These are phyloP conservation scores for Cryptus armator DNA, from an alignment of 2,888 invertebrate species.

Conservation along the genomic window DNA sequence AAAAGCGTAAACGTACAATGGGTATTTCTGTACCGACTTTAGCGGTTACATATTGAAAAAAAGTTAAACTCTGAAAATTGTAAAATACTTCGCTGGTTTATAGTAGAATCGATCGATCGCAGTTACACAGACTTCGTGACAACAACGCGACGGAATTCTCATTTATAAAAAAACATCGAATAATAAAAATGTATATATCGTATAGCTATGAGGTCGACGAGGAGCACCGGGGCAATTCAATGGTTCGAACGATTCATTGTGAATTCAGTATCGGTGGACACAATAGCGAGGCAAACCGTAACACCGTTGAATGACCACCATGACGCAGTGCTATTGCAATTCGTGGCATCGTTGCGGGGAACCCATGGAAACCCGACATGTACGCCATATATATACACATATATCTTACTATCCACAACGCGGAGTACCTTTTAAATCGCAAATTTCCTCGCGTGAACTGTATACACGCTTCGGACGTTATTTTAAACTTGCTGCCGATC, in stretches of 20 bases:
- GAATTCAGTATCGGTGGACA: slow-evolving; percentile 62
- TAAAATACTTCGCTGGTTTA: neutral
- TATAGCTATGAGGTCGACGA: slow-evolving; percentile 1
- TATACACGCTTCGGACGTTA: slow-evolving; percentile 51
- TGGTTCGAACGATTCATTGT: slow-evolving; percentile 56
- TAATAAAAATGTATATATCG: neutral
- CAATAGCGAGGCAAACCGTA: slow-evolving; percentile 61
- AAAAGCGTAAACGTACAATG: no score
- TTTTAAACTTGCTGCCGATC: slow-evolving; percentile 45
- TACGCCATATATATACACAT: slow-evolving; percentile 20
- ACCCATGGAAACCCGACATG: neutral
- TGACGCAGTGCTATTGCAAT: slow-evolving; percentile 56
- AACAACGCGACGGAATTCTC: slow-evolving; percentile 26
- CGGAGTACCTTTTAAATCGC: slow-evolving; percentile 75
- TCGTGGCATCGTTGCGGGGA: slow-evolving; percentile 49
- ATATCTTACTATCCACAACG: neutral
- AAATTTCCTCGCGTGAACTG: slow-evolving; percentile 75
- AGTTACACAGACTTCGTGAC: neutral
- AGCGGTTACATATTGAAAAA: no score
- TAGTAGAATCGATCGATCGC: neutral
- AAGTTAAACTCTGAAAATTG: neutral
- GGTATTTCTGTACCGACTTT: no score
- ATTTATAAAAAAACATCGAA: slow-evolving; percentile 28
- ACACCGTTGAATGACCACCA: slow-evolving; percentile 60
- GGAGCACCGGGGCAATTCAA: slow-evolving; percentile 26